Percentiles rank a stretch among this genome's conserved stretches.
Evolutionary conservation across 2,113 vertebrate species (phyloP).

Genomic region (Elgaria multicarinata): DNA sequence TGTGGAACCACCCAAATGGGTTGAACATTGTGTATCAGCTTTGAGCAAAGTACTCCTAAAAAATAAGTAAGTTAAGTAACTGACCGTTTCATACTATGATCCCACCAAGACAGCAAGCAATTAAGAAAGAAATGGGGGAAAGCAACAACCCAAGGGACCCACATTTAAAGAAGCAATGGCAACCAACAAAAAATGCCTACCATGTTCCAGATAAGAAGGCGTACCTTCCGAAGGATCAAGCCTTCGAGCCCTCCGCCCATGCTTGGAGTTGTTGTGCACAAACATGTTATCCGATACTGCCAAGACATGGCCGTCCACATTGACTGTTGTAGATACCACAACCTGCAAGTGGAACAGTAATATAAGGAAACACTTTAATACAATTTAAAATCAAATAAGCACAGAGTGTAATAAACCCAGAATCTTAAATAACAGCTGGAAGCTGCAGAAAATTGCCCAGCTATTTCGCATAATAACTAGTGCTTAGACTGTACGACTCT

Average conservation of each 20-base stretch:
- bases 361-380: constrained; percentile 68
- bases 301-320: constrained; percentile 95
- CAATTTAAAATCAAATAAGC: constrained; percentile 58
- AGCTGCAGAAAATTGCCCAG: constrained; percentile 82
- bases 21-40: constrained; percentile 15
- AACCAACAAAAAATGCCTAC: constrained; percentile 87
- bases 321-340: constrained; percentile 96
- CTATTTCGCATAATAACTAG: constrained; percentile 84
- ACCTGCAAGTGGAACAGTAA: constrained; percentile 82
- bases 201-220: constrained; percentile 92
- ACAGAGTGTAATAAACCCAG: constrained; percentile 75
- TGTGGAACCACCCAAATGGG: not conserved
- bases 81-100: not conserved
- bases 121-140: constrained; percentile 48
- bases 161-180: constrained; percentile 78
- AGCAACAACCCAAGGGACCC: constrained; percentile 57
- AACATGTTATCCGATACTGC: constrained; percentile 99
- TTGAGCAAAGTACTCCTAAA: constrained; percentile 15
- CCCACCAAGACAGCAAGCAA: constrained; percentile 24
- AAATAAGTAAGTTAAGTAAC: not conserved
- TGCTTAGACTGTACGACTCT: constrained; percentile 80
- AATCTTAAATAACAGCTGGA: constrained; percentile 86
- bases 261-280: constrained; percentile 99
- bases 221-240: constrained; percentile 96
- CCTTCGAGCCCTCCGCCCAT: constrained; percentile 89